Percentiles rank a stretch among this genome's conserved stretches.
Evolutionary conservation across 2,888 invertebrate species (phyloP).

Genomic region (Sceliomorpha sp.): DNA sequence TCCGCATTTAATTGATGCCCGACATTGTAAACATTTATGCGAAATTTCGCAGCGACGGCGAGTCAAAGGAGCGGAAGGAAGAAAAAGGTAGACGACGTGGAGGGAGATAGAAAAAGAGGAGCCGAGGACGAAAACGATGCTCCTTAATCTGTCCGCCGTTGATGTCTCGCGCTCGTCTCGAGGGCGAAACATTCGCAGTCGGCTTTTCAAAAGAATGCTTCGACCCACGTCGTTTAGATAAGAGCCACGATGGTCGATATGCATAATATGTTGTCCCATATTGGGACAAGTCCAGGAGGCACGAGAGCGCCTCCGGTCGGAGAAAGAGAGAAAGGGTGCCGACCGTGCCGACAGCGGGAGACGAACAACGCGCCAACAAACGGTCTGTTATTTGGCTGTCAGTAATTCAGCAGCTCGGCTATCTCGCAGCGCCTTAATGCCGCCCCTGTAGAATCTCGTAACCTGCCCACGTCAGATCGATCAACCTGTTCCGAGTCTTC

Average conservation of each 20-base stretch:
- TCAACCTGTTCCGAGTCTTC: constrained; percentile 31
- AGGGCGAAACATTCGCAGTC: constrained; percentile 39
- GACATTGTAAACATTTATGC: constrained; percentile 15
- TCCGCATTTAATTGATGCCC: constrained; percentile 19
- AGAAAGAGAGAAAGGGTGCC: constrained; percentile 7
- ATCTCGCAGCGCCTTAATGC: constrained; percentile 17
- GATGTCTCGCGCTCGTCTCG: constrained; percentile 35
- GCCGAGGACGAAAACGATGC: neutral
- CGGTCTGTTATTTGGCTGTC: constrained; percentile 44
- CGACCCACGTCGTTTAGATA: constrained; percentile 45
- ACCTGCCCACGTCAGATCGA: constrained; percentile 25
- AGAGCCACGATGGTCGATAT: constrained; percentile 36
- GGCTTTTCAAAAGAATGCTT: constrained; percentile 36
- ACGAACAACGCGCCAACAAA: constrained; percentile 14
- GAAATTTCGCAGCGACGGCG: constrained; percentile 21
- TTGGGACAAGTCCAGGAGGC: constrained; percentile 35
- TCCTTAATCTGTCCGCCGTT: constrained; percentile 25
- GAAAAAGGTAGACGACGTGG: neutral
- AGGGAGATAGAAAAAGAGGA: constrained; percentile 16
- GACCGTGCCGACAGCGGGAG: constrained; percentile 10
- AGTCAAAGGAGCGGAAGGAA: constrained; percentile 20
- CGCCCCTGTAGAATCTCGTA: constrained; percentile 25
- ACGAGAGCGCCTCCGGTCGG: constrained; percentile 15
- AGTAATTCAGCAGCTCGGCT: constrained; percentile 36
- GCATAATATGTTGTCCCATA: constrained; percentile 37